A percentile compares a stretch with the other conserved stretches of the same genome.
These are phyloP conservation scores for Bubo scandiacus DNA, from an alignment of 2,113 vertebrate genomes.

Conservation along the genomic window DNA sequence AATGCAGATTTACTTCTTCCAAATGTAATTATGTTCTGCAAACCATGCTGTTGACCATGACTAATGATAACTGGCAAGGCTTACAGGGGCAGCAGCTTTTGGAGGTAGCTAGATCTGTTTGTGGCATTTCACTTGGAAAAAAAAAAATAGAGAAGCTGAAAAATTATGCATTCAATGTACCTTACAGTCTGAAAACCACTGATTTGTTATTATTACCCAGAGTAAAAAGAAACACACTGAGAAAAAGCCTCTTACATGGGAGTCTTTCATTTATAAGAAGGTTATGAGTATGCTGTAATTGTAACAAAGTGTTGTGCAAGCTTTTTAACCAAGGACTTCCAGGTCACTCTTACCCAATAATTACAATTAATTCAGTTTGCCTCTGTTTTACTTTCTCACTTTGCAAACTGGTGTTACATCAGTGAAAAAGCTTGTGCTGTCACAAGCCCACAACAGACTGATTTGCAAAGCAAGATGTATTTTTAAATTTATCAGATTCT, in stretches of 20 bases:
- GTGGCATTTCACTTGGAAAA: not conserved
- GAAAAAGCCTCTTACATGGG: not conserved
- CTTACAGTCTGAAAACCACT: not conserved
- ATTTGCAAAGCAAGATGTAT: not conserved
- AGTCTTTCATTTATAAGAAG: not conserved
- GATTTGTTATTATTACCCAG: not conserved
- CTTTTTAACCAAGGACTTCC: not conserved
- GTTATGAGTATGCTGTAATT: not conserved
- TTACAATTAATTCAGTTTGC: not conserved
- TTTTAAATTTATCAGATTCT: not conserved
- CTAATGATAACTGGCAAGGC: constrained; percentile 16
- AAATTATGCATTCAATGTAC: not conserved
- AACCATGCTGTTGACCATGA: constrained; percentile 22
- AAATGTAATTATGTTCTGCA: constrained; percentile 11
- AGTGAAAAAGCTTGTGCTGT: not conserved
- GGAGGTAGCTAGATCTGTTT: not conserved
- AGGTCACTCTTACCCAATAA: not conserved
- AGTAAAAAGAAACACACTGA: not conserved
- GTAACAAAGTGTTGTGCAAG: not conserved
- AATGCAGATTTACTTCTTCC: constrained; percentile 50
- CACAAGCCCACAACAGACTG: not conserved
- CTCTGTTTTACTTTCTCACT: not conserved
- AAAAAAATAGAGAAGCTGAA: not conserved
- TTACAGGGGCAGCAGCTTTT: not conserved
- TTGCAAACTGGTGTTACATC: not conserved